Conservation (phyloP, 2,113 vertebrate genomes). For the Hypocryptadius cinnamomeus region DNA sequence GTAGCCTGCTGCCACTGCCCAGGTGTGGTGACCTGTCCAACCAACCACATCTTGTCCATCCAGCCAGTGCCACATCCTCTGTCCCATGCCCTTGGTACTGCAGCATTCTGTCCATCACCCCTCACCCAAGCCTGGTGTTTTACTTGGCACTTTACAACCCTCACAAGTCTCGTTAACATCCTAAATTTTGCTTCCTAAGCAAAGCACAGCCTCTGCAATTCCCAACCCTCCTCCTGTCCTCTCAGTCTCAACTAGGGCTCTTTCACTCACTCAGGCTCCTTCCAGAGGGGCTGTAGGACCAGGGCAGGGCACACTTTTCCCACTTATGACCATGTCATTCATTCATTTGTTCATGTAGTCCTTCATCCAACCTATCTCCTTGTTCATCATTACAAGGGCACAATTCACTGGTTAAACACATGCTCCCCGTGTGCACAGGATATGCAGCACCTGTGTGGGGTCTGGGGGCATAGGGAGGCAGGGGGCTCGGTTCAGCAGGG, state of each 20-base stretch:
- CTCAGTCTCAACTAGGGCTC: not conserved
- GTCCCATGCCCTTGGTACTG: fast-evolving
- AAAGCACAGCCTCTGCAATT: not conserved
- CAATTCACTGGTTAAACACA: not conserved
- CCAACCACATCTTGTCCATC: not conserved
- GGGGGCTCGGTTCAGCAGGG: not conserved
- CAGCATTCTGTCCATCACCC: not conserved
- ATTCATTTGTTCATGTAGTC: not conserved
- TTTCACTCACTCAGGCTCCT: not conserved
- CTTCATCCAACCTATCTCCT: not conserved
- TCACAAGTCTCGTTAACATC: not conserved
- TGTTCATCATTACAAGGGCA: not conserved
- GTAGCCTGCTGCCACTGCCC: not conserved
- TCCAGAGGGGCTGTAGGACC: not conserved
- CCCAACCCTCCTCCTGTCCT: not conserved
- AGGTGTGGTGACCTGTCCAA: not conserved
- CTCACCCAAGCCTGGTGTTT: not conserved
- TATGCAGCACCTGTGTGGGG: fast-evolving
- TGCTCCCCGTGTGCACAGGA: fast-evolving
- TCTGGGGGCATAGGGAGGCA: not conserved
- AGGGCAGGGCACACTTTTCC: not conserved
- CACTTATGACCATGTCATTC: not conserved
- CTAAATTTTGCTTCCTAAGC: not conserved
- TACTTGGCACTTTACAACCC: not conserved
- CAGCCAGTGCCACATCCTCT: not conserved